Conservation (phyloP, 2,797 vertebrate genomes). For the Leucoraja ocellata region DNA sequence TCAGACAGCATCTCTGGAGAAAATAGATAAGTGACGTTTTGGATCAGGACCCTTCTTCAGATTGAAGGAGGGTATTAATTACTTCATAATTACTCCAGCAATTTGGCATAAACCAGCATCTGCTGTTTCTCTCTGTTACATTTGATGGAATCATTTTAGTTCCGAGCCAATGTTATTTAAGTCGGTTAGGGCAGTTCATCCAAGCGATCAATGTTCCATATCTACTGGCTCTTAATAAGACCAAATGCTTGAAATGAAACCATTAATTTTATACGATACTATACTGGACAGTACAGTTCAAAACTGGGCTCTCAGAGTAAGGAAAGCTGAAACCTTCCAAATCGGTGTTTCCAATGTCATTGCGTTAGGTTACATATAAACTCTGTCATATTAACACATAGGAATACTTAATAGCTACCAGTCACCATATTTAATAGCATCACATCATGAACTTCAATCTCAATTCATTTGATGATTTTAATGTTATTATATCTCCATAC, state of each 20-base stretch:
- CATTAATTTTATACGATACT: background rate
- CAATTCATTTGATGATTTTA: background rate
- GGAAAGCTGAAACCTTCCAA: background rate
- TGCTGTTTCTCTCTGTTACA: too few species aligned
- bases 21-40: too few species aligned
- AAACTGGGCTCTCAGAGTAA: background rate
- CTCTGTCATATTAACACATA: background rate
- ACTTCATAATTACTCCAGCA: too few species aligned
- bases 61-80: too few species aligned
- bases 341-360: background rate
- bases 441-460: background rate
- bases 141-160: too few species aligned
- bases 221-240: background rate
- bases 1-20: too few species aligned
- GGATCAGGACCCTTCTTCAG: too few species aligned
- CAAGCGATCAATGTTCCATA: background rate
- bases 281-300: background rate
- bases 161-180: too few species aligned
- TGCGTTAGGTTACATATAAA: background rate
- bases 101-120: too few species aligned
- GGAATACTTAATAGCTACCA: background rate
- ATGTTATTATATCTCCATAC: background rate
- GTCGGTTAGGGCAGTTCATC: too few species aligned
- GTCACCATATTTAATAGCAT: background rate
- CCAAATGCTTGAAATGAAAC: background rate